Evolutionary conservation across 2,888 invertebrate genomes (phyloP), one percentile per base, ranked within the genome.

Genomic region (Drosophila prostipennis): DNA sequence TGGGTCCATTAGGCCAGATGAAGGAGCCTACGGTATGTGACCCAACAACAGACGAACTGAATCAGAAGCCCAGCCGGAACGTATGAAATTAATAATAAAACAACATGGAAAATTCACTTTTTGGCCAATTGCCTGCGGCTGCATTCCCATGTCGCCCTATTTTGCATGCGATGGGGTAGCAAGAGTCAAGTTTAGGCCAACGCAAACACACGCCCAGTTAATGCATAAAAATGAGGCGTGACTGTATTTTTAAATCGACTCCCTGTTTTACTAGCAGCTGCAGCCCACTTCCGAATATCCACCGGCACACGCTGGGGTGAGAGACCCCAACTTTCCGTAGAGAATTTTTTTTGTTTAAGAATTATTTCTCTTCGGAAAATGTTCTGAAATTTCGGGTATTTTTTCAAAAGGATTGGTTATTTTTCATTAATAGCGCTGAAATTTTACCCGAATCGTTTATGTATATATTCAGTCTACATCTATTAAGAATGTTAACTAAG

Each of bases 41-140:
- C 45, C 70, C 40, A 55, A 45, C 19, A 54, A 26, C 19, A 42
- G 52, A 11, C 29, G 26, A 13, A 56, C 56, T 1, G 37, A 51
- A 58, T 43, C 26, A 34, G 36, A 26, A 53, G 58, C 45, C 70
- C 37, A 61, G 63, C 36, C 52, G 63, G 63, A 74, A 72, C 65
- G 65, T 57, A 70, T 67, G 65, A 80, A 81, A 85, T 80, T 83
- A 86, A 84, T 84, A 84, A 84, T 80, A 87, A 81, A 84, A 86
- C 84, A 86, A 84, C 78, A 83, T 80, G 71, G 67, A 77, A 82
- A 74, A 82, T 72, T 82, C 76, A 78, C 72, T 79, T 80, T 76
- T 76, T 81, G 71, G 61, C 72, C 78, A 67, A 79, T 75, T 77
- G 79, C 64, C 81, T 71, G 61, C 58, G 63, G 81, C 81, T 84